Evolutionary conservation across 2,113 vertebrate genomes (phyloP), one percentile per base, ranked within the genome.

Genomic region (Pseudorectes ferrugineus): DNA sequence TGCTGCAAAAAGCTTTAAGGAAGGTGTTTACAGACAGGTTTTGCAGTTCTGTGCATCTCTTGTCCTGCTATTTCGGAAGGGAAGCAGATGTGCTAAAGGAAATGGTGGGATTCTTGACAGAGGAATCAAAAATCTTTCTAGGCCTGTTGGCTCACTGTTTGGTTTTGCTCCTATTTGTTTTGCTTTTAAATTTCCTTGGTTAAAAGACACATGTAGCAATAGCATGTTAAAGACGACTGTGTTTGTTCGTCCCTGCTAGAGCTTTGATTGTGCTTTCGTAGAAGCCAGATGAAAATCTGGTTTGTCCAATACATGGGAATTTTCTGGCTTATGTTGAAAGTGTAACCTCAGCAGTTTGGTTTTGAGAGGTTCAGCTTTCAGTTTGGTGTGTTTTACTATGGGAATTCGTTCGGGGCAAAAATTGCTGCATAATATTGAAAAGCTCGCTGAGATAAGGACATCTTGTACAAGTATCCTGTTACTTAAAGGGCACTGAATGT

Each of bases 381-480:
- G n/a, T 86, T 93, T 83, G 73, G 45, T 88, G 55, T 79, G 14
- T 80, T 93, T 92, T 93, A 58, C 71, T 80, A 6, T 58, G 67
- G 79, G 82, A 90, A 78, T 93, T 88, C 22, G 7, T 63, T 35
- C 83, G n/a, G 83, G 51, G 42, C 21, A 51, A 24, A 26, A 93
- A 54, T 80, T 10, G 9, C 90, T 90, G 76, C 85, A 40, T 85
- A 77, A 57, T 82, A 54, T 36, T 85, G 45, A 81, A 75, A 96
- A 95, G 67, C 75, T 94, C 15, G 1, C 40, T 58, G 68, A 91
- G 91, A 92, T 95, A 94, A 93, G 92, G 80, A 76, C 95, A 38
- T 94, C 84, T 88, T 96, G 92, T 97, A 79, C 96, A 48, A 96
- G 76, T 85, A 75, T 93, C 65, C 68, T 92, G 23, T 92, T 96